Evolutionary conservation across 2,113 vertebrate species (phyloP).

Genomic region (Oxyura jamaicensis): DNA sequence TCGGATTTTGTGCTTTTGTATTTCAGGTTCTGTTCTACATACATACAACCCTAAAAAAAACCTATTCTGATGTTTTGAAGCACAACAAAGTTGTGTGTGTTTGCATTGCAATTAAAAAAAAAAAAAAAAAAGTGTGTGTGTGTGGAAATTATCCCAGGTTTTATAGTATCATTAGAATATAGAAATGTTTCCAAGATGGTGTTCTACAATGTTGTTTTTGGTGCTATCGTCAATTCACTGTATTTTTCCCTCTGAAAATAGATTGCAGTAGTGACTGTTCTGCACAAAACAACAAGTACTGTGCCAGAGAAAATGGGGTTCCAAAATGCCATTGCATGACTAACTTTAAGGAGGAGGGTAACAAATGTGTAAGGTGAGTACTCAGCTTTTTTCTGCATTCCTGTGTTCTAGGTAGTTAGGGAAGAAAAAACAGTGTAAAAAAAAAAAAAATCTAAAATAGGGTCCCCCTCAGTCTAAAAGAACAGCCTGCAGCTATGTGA

Average conservation of each 20-base stretch:
- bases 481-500: background rate
- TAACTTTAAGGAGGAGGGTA: fast-evolving
- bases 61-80: background rate
- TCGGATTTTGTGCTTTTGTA: background rate
- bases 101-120: background rate
- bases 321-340: background rate
- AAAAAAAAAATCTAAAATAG: fast-evolving
- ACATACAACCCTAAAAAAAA: background rate
- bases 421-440: background rate
- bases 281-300: background rate
- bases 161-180: background rate
- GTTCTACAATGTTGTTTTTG: background rate
- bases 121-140: too few species aligned
- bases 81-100: background rate
- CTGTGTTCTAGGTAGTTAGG: background rate
- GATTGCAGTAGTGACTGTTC: background rate
- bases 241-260: constrained; percentile 17
- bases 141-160: background rate
- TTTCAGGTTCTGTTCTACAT: background rate
- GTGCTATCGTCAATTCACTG: background rate
- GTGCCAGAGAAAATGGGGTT: fast-evolving
- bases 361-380: constrained; percentile 38
- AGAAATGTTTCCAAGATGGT: background rate
- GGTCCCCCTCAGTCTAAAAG: background rate
- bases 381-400: background rate